Evolutionary conservation across 2,888 invertebrate genomes (phyloP).

Genomic region (Ceraclea dissimilis): DNA sequence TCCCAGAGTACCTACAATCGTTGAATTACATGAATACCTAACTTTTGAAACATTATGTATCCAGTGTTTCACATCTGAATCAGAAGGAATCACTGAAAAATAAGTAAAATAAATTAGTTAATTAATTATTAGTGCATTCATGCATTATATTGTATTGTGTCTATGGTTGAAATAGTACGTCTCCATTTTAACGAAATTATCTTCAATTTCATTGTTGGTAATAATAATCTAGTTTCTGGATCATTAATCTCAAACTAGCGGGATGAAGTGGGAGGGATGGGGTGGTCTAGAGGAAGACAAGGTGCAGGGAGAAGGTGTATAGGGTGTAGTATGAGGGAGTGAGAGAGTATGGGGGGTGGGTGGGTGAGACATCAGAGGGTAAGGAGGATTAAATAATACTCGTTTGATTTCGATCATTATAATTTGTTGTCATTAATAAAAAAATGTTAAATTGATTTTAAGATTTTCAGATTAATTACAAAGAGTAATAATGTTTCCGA

Average conservation of each 20-base stretch:
- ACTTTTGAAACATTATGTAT: too few relatives aligned
- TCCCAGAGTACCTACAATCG: too few relatives aligned
- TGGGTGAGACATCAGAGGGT: slow-evolving; percentile 4
- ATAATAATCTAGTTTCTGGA: slow-evolving; percentile 55
- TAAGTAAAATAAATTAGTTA: too few relatives aligned
- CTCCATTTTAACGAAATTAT: not conserved
- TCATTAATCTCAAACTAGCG: slow-evolving; percentile 49
- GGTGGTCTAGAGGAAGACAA: not conserved
- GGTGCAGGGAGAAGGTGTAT: not conserved
- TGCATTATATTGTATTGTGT: too few relatives aligned
- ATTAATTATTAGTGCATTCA: too few relatives aligned
- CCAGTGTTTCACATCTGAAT: too few relatives aligned
- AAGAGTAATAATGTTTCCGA: not conserved
- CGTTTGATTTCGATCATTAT: slow-evolving; percentile 11
- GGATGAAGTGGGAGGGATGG: slow-evolving; percentile 5
- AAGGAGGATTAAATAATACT: slow-evolving; percentile 7
- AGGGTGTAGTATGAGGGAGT: slow-evolving; percentile 25
- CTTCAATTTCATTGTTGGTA: slow-evolving; percentile 28
- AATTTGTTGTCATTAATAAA: not conserved
- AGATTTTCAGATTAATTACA: too few relatives aligned
- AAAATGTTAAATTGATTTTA: not conserved
- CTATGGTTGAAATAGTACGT: not conserved
- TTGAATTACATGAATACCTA: too few relatives aligned
- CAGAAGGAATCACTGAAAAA: too few relatives aligned
- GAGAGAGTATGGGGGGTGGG: slow-evolving; percentile 3